These are phyloP conservation scores for Caiman crocodilus DNA, from an alignment of 2,797 vertebrate genomes.

Conservation along the genomic window DNA sequence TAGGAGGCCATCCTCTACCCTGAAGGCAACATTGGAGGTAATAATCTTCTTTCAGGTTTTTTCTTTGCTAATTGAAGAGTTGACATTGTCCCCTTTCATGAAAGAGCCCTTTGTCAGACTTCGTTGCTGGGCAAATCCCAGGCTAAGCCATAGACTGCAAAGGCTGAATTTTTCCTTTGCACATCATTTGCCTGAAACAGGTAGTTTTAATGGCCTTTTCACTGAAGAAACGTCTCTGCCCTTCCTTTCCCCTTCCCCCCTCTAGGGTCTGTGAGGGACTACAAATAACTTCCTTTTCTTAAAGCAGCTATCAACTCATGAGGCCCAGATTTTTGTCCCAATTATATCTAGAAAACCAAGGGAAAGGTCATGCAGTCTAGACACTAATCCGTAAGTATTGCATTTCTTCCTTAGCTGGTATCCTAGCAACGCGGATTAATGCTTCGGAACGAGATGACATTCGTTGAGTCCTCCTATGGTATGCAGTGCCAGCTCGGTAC, in stretches of 20 bases:
- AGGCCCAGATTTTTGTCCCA: background rate
- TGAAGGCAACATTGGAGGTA: conserved; percentile 72
- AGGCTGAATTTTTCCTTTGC: conserved; percentile 72
- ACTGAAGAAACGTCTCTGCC: background rate
- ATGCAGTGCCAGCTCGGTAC: background rate
- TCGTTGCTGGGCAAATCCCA: conserved; percentile 81
- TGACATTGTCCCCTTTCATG: conserved; percentile 86
- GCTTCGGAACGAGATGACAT: background rate
- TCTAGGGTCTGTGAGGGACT: background rate
- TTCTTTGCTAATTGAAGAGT: conserved; percentile 84
- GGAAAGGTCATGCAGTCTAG: conserved; percentile 75
- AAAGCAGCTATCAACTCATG: background rate
- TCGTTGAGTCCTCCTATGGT: background rate
- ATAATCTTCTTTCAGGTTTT: conserved; percentile 80
- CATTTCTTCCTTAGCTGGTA: conserved; percentile 30
- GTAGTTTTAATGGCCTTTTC: background rate
- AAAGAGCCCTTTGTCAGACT: conserved; percentile 88
- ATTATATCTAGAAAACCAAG: conserved; percentile 39
- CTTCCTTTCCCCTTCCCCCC: background rate
- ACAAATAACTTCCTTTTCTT: background rate
- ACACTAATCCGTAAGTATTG: conserved; percentile 56
- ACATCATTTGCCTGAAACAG: background rate
- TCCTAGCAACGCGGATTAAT: conserved; percentile 70
- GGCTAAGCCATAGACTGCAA: conserved; percentile 78
- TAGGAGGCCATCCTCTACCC: background rate